These are phyloP conservation scores for Synanthedon andrenaeformis DNA, from an alignment of 2,888 invertebrate species.

Conservation along the genomic window DNA sequence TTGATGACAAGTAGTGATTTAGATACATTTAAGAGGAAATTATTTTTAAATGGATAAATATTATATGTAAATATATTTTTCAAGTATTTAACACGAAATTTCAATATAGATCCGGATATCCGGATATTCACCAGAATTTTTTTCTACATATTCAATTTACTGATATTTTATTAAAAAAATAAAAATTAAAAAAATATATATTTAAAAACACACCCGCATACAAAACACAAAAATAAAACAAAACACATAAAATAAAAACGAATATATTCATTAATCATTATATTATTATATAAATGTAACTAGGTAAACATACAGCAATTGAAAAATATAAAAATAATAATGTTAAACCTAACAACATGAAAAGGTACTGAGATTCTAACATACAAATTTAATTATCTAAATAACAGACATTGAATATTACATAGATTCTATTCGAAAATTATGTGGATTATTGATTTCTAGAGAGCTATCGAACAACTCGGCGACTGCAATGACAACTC, in stretches of 20 bases:
- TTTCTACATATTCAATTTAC: too few species aligned
- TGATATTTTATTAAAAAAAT: too few species aligned
- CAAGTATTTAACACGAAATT: too few species aligned
- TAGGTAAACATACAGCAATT: constrained; percentile 52
- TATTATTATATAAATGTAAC: constrained; percentile 44
- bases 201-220: constrained; percentile 9
- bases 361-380: constrained; percentile 61
- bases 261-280: constrained; percentile 66
- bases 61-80: too few species aligned
- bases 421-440: background rate
- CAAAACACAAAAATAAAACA: constrained; percentile 60
- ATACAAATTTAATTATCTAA: constrained; percentile 23
- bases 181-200: too few species aligned
- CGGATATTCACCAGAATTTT: too few species aligned
- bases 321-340: constrained; percentile 22
- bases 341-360: constrained; percentile 18
- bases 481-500: background rate
- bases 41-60: too few species aligned
- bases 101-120: too few species aligned
- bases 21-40: too few species aligned
- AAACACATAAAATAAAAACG: constrained; percentile 66
- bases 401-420: constrained; percentile 33
- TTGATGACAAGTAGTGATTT: too few species aligned
- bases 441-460: constrained; percentile 18
- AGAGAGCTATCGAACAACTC: constrained; percentile 28